Evolutionary conservation across 2,113 vertebrate genomes (phyloP).

Genomic region (Eulacestoma nigropectus): DNA sequence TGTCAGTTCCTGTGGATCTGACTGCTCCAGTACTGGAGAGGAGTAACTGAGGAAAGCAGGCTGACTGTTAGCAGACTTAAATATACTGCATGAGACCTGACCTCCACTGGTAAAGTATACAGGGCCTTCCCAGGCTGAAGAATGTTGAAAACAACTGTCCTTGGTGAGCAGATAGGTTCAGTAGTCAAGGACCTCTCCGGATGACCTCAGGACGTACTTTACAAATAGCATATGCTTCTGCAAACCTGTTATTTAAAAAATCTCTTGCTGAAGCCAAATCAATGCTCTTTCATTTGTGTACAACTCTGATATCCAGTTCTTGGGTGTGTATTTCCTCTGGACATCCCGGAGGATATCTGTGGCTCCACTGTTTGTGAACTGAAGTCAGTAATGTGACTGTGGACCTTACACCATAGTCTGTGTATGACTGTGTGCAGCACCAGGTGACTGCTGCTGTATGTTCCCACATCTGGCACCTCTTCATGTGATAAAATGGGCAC

Average conservation of each 20-base stretch:
- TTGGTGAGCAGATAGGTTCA: not conserved
- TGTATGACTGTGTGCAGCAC: not conserved
- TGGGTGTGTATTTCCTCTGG: conserved; percentile 64
- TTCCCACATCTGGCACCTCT: not conserved
- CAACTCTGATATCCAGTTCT: conserved; percentile 21
- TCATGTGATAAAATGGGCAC: not conserved
- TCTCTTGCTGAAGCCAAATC: conserved; percentile 9
- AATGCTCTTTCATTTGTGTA: conserved; percentile 29
- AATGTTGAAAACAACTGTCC: not conserved
- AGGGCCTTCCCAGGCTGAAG: not conserved
- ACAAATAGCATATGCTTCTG: conserved; percentile 34
- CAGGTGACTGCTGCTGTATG: not conserved
- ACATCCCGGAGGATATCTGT: conserved; percentile 48
- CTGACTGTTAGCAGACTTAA: not conserved
- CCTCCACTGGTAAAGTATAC: not conserved
- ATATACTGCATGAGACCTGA: not conserved
- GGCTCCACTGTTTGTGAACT: conserved; percentile 8
- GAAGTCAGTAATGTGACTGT: not conserved
- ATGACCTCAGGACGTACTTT: not conserved
- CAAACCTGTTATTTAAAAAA: conserved; percentile 38
- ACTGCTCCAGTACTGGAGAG: not conserved
- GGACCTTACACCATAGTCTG: not conserved
- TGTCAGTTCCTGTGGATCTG: not conserved
- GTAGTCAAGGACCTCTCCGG: not conserved
- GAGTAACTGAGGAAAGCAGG: not conserved